Percentiles rank a stretch among this genome's conserved stretches.
Conservation (phyloP, 53 echinoderm and acorn worm species). For the Antedon mediterranea region DNA sequence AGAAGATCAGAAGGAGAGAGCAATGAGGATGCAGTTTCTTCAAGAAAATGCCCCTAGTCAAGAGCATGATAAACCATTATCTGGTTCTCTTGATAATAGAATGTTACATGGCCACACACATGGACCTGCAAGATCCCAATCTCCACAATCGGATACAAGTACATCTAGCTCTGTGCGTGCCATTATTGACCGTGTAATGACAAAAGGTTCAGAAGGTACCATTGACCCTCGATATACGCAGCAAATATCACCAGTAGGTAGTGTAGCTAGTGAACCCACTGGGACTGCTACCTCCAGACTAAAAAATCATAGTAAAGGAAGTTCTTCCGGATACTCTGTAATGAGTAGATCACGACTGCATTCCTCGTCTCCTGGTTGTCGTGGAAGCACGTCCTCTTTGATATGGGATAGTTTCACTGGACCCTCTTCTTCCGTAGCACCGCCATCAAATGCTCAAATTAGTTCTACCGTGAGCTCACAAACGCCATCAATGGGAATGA, state of each 20-base stretch:
- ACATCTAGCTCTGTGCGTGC: constrained; percentile 91
- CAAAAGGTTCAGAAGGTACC: background rate
- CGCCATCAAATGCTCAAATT: background rate
- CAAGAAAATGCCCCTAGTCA: background rate
- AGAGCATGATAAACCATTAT: background rate
- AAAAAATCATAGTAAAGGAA: constrained; percentile 25
- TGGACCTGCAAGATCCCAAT: constrained; percentile 17
- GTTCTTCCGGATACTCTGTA: constrained; percentile 15
- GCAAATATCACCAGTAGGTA: background rate
- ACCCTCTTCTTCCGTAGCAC: background rate
- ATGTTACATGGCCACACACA: constrained; percentile 29
- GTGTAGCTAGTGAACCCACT: constrained; percentile 11
- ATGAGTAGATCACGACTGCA: constrained; percentile 31
- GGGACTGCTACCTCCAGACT: constrained; percentile 21
- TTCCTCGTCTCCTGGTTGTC: constrained; percentile 25
- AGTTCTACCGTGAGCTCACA: constrained; percentile 19
- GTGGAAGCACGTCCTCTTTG: background rate
- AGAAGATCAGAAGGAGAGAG: constrained; percentile 22
- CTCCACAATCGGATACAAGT: constrained; percentile 65
- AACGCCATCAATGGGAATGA: constrained; percentile 7
- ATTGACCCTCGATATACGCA: background rate
- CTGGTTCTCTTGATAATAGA: constrained; percentile 38
- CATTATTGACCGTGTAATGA: constrained; percentile 66
- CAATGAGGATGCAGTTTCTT: constrained; percentile 9
- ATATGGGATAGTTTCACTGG: background rate